Evolutionary conservation across 2,888 invertebrate genomes (phyloP).

Genomic region (Xestia ashworthii): DNA sequence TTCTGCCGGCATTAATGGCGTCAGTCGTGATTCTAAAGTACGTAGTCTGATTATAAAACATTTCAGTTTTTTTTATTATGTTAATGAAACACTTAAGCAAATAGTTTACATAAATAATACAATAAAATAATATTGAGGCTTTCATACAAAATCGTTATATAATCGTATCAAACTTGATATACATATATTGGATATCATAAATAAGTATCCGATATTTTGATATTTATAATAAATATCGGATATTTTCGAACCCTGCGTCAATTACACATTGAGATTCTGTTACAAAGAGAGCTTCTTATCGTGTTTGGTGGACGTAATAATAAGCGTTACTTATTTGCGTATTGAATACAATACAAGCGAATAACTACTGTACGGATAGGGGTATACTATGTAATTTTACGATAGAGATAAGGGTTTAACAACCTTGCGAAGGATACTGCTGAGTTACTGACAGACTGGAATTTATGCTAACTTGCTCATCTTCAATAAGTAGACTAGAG

Average conservation of each 20-base stretch:
- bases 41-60: too few species aligned
- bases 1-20: too few species aligned
- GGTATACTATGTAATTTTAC: slow-evolving; percentile 6
- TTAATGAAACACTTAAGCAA: too few species aligned
- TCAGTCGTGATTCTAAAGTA: too few species aligned
- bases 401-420: slow-evolving; percentile 49
- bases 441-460: slow-evolving; percentile 1
- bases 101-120: too few species aligned
- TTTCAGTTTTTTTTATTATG: too few species aligned
- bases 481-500: slow-evolving; percentile 16
- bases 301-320: slow-evolving; percentile 22
- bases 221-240: too few species aligned
- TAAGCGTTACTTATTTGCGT: slow-evolving; percentile 46
- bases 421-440: slow-evolving; percentile 31
- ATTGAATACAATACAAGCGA: slow-evolving; percentile 30
- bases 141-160: too few species aligned
- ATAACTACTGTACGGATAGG: slow-evolving; percentile 19
- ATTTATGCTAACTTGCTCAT: slow-evolving; percentile 13
- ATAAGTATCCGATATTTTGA: too few species aligned
- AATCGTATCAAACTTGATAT: too few species aligned
- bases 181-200: too few species aligned
- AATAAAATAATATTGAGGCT: too few species aligned
- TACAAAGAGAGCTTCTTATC: slow-evolving; percentile 48
- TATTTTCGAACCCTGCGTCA: not conserved
- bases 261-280: slow-evolving; percentile 6